Percentiles rank a stretch among this genome's conserved stretches.
phyloP scores from a whole-genome alignment of 2,888 invertebrate species.

The Lepeophtheirus nordmannii region DNA sequence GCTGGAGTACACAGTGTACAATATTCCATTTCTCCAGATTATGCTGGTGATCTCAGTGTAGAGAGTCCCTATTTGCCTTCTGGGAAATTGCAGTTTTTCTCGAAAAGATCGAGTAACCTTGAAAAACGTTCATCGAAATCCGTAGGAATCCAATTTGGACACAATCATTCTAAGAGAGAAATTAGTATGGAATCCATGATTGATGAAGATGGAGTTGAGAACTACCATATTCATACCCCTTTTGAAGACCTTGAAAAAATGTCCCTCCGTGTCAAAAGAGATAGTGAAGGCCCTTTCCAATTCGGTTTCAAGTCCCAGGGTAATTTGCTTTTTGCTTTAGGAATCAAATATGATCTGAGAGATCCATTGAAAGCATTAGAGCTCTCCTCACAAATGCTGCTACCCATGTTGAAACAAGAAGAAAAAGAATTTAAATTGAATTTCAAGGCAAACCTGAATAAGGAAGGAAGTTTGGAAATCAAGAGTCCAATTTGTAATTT shows the following conservation, averaged over 20 bases:
- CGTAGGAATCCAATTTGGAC: not conserved
- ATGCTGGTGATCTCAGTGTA: not conserved
- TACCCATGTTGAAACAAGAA: not conserved
- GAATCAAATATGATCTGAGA: not conserved
- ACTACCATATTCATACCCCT: not conserved
- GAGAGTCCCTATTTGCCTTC: not conserved
- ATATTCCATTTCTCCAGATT: not conserved
- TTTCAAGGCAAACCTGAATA: not conserved
- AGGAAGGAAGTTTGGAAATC: not conserved
- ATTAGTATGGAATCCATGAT: not conserved
- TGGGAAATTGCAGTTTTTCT: not conserved
- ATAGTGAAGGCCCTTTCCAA: conserved; percentile 2
- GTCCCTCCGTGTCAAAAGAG: not conserved
- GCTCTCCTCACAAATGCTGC: not conserved
- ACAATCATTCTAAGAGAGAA: conserved; percentile 12
- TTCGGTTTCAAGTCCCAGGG: conserved; percentile 1
- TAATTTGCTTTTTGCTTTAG: not conserved
- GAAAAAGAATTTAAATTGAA: not conserved
- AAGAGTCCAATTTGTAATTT: not conserved
- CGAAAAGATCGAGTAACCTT: not conserved
- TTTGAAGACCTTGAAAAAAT: not conserved
- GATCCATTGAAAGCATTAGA: not conserved
- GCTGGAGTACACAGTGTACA: not conserved
- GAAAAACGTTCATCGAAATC: not conserved
- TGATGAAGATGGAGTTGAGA: conserved; percentile 11